A percentile compares a stretch with the other conserved stretches of the same genome.
phyloP scores from a whole-genome alignment of 2,888 invertebrate species.

The Apoderus coryli region DNA sequence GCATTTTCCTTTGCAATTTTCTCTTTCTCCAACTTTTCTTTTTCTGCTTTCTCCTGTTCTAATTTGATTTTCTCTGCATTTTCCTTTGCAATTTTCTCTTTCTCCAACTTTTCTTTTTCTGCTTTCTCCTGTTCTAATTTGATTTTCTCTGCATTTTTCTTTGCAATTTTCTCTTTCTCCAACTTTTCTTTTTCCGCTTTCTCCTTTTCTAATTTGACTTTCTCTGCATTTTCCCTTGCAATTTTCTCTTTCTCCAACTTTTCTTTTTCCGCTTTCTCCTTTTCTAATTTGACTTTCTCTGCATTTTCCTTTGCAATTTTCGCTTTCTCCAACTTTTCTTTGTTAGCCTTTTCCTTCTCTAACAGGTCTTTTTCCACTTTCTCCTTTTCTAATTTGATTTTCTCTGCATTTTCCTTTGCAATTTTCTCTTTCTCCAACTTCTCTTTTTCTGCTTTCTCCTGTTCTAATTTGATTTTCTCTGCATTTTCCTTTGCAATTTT shows the following conservation, averaged over 20 bases:
- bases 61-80: constrained; percentile 8
- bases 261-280: not conserved
- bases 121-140: constrained; percentile 6
- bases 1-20: constrained; percentile 10
- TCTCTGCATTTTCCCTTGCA: not conserved
- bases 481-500: constrained; percentile 7
- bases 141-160: not conserved
- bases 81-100: constrained; percentile 13
- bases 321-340: constrained; percentile 4
- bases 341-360: constrained; percentile 8
- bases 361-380: too few relatives aligned
- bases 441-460: constrained; percentile 14
- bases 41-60: constrained; percentile 10
- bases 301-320: not conserved
- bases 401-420: constrained; percentile 11
- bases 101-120: constrained; percentile 10
- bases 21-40: too few relatives aligned
- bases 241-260: not conserved
- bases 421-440: constrained; percentile 6
- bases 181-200: not conserved
- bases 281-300: not conserved
- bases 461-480: constrained; percentile 7
- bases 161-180: not conserved
- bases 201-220: not conserved
- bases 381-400: too few relatives aligned